These are phyloP conservation scores for Odobenus rosmarus DNA, from an alignment of 2,113 vertebrate genomes.

Conservation along the genomic window DNA sequence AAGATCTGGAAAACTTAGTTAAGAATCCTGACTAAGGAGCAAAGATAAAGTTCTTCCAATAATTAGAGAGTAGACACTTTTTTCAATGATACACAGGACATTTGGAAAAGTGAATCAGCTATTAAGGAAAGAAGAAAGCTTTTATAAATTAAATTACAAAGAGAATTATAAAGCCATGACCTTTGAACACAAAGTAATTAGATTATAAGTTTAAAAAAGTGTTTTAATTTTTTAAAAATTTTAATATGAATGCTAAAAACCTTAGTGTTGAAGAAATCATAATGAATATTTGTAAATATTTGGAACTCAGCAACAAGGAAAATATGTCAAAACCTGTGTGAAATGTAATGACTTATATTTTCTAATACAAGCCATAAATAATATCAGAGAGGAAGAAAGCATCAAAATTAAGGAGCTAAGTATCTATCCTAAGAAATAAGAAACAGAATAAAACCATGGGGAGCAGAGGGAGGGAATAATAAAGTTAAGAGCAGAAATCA, in stretches of 20 bases:
- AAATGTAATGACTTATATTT: background rate
- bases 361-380: background rate
- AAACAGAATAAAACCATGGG: background rate
- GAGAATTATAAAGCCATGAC: background rate
- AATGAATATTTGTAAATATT: background rate
- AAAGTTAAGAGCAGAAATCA: background rate
- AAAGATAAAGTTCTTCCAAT: background rate
- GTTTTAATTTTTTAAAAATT: background rate
- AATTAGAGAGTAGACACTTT: background rate
- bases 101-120: background rate
- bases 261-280: background rate
- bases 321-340: background rate
- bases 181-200: background rate
- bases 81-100: background rate
- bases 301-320: background rate
- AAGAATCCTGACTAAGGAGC: background rate
- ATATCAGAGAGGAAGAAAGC: background rate
- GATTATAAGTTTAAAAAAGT: background rate
- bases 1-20: background rate
- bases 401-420: background rate
- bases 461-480: background rate
- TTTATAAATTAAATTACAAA: background rate
- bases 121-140: background rate
- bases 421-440: background rate
- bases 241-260: background rate